Base-by-base conservation (phyloP, 2,113 vertebrate species). In the Emydura subglobosa region DNA sequence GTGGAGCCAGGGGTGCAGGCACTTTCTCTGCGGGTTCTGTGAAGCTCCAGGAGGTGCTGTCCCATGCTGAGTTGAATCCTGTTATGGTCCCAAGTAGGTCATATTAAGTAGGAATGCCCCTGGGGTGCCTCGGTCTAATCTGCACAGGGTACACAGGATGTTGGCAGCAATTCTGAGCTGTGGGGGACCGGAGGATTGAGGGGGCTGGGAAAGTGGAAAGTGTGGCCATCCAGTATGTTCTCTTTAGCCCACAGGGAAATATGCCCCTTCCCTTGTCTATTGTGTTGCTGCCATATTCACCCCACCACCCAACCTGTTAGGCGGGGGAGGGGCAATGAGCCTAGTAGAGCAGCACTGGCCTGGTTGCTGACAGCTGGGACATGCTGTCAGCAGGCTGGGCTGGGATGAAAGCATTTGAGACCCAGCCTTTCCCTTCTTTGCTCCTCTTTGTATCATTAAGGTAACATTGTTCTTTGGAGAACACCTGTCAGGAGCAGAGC, bases 321-420 rank as follows among this genome's bases (percentile, higher is more conserved):
- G 91, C 92, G 95, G 72, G 76, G 83, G 53, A 88, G 85, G 78
- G 42, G 84, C 89, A 31, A 95, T 83, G 84, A 92, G 90, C 87
- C 87, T 86, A 97, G 91, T 89, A 95, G 93, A 82, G 50, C 42
- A 93, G 91, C 81, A 91, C 90, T 81, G 81, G 87, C 83, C 96
- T 2, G 19, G 31, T 29, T 95, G 96, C 61, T 97, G 97, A 98
- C 90, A 97, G 96, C 96, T 92, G 87, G 93, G 88, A 93, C 82
- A 78, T 97, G 90, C 86, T 96, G 95, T 97, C 87, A 2, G 88
- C 95, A 90, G 25, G 85, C 95, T 94, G 96, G 92, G 95, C 92
- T 93, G 88, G 87, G 96, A 98, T 97, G 93, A 97, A 98, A 97
- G 97, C 86, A 3, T 93, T 97, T 96, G 89, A 89, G 87, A 50